These are phyloP conservation scores for Phortica magna DNA, from an alignment of 2,888 invertebrate species.

Conservation along the genomic window DNA sequence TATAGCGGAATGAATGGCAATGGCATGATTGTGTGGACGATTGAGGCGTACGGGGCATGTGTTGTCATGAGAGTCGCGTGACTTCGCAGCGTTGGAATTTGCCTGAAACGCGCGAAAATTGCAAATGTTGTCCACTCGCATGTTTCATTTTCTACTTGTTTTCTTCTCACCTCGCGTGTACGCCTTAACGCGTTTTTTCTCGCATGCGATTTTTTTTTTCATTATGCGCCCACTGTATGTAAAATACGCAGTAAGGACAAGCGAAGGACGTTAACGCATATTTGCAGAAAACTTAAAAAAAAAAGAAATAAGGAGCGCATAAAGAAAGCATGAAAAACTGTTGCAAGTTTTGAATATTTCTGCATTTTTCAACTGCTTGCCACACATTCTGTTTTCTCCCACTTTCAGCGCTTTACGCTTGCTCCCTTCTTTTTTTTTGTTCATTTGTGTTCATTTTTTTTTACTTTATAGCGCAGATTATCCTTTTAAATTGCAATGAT, in stretches of 20 bases:
- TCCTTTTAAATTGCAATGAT: slow-evolving; percentile 77
- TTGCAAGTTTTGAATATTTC: slow-evolving; percentile 47
- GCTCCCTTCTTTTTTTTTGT: slow-evolving; percentile 8
- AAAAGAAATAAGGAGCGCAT: not conserved
- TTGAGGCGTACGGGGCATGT: not conserved
- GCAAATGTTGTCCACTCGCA: slow-evolving; percentile 73
- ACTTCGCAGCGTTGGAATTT: not conserved
- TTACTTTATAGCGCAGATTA: slow-evolving; percentile 66
- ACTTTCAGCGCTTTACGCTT: not conserved
- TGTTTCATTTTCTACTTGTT: slow-evolving; percentile 32
- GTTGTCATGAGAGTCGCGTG: not conserved
- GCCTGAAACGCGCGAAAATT: slow-evolving; percentile 60
- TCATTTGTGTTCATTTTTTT: slow-evolving; percentile 32
- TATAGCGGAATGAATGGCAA: not conserved
- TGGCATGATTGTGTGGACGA: not conserved
- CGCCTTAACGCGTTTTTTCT: not conserved
- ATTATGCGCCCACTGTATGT: not conserved
- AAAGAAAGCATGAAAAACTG: not conserved
- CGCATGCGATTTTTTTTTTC: not conserved
- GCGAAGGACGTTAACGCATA: slow-evolving; percentile 53
- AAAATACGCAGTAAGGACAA: slow-evolving; percentile 33
- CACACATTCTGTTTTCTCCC: not conserved
- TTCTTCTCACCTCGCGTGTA: not conserved
- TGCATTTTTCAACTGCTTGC: slow-evolving; percentile 50
- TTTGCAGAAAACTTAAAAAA: slow-evolving; percentile 54